Base-by-base conservation (phyloP, 2,113 vertebrate species). In the Brachypodius melanocephalos region DNA sequence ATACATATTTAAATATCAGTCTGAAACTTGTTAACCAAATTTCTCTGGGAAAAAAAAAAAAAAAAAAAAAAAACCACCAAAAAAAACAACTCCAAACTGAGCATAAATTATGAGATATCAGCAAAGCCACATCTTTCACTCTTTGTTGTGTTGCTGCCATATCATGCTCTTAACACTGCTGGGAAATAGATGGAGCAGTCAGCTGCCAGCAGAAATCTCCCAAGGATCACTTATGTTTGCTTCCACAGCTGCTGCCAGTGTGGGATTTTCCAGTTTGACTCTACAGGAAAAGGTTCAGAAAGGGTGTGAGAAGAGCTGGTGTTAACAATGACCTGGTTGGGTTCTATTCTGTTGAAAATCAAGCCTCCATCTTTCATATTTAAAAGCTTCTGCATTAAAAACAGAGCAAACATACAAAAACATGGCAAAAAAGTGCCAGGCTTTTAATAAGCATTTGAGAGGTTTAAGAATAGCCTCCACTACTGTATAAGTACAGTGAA, bases 131-230 rank as follows among this genome's bases (percentile, higher is more conserved):
- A 7, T 12, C 42, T 68, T 14, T 7, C 29, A 7, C 6, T 38
- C 54, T 62, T 85, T 83, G 18, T 36, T 87, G 88, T 62, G 10
- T 58, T 90, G 29, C 32, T 91, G 34, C 78, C 67, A 28, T 80
- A 25, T 77, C 79, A 22, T 74, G 20, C 11, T 58, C 31, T 84
- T 65, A 84, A 61, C 45, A 14, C 48, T 58, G 75, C 29, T 71
- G 65, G 65, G 65, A 71, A 94, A 72, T 26, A 59, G 75, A 63
- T 79, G 59, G 36, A 90, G 59, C 55, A 90, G 59, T 71, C 61
- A 77, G 21, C 21, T 93, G 63, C 63, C 67, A 85, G 59, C 32
- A 76, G 59, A 84, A 77, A 26, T 88, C 72, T 95, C 67, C 40
- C 36, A 94, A 90, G 68, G 9, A 40, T 48, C 46, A 3, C n/a